Conservation (phyloP, 1,140 invertebrate species). For the Stegodyphus dumicola region DNA sequence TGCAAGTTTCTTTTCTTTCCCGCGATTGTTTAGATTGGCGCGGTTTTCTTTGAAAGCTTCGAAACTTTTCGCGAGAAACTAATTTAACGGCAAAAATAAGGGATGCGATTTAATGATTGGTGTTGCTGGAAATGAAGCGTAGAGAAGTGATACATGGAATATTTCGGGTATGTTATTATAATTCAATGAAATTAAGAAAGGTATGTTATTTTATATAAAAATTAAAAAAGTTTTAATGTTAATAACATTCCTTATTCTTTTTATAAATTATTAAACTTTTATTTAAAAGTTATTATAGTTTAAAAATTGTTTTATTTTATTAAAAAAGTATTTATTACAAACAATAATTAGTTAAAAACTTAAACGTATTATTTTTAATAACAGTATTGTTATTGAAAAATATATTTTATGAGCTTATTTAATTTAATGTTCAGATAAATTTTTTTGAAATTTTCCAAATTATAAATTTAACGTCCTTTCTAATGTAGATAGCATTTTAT, state of each 20-base stretch:
- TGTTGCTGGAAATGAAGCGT: background rate
- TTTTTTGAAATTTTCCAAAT: too few relatives aligned
- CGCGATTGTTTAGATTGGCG: slow-evolving; percentile 55
- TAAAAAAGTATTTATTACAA: background rate
- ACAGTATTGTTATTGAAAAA: too few relatives aligned
- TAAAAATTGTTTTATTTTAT: background rate
- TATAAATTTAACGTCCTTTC: too few relatives aligned
- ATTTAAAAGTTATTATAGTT: background rate
- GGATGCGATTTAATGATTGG: background rate
- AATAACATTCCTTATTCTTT: too few relatives aligned
- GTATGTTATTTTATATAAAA: background rate
- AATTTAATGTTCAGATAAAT: too few relatives aligned
- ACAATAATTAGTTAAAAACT: too few relatives aligned
- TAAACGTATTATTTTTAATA: too few relatives aligned
- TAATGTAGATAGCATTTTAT: too few relatives aligned
- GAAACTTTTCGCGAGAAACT: slow-evolving; percentile 44
- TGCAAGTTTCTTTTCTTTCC: slow-evolving; percentile 45
- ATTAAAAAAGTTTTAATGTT: too few relatives aligned
- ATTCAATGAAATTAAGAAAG: background rate
- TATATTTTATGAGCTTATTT: too few relatives aligned
- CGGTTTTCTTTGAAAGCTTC: slow-evolving; percentile 19
- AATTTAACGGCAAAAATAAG: slow-evolving; percentile 13
- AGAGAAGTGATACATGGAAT: background rate
- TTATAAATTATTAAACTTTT: background rate
- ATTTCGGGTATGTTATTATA: background rate